Evolutionary conservation across 2,113 vertebrate species (phyloP).

Genomic region (Ageneiosus marmoratus): DNA sequence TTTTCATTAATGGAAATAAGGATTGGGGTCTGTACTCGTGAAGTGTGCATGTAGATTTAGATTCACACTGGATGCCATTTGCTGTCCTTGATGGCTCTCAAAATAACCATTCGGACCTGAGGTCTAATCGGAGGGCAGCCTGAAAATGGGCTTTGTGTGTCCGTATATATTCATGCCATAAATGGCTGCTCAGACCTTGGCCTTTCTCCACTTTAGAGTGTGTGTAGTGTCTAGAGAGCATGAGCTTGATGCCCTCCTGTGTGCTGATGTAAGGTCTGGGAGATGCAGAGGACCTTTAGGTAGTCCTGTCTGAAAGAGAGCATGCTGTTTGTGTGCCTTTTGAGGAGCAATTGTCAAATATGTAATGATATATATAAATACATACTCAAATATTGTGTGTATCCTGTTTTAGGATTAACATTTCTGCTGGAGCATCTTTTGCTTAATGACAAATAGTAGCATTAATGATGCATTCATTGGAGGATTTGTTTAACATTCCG

Average conservation of each 20-base stretch:
- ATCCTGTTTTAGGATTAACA: neutral
- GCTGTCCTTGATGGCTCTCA: neutral
- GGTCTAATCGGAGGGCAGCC: neutral
- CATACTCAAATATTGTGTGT: neutral
- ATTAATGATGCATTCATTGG: conserved; percentile 9
- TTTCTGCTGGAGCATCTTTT: neutral
- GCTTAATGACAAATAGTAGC: conserved; percentile 16
- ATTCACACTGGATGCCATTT: conserved; percentile 26
- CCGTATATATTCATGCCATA: conserved; percentile 8
- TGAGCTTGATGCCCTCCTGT: neutral
- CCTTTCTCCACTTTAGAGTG: neutral
- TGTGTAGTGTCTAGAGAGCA: neutral
- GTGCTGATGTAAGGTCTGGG: neutral
- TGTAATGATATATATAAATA: too few relatives aligned
- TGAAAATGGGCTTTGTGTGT: neutral
- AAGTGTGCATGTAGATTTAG: conserved; percentile 10
- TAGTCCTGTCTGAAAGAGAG: neutral
- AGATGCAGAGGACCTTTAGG: neutral
- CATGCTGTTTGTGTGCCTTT: conserved; percentile 22
- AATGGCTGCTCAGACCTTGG: neutral
- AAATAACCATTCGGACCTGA: neutral
- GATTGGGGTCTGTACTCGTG: neutral
- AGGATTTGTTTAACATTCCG: neutral
- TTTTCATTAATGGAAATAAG: neutral
- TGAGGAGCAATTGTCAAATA: neutral